Base-by-base conservation (phyloP, 2,888 invertebrate species). In the Liposcelis brunnea region DNA sequence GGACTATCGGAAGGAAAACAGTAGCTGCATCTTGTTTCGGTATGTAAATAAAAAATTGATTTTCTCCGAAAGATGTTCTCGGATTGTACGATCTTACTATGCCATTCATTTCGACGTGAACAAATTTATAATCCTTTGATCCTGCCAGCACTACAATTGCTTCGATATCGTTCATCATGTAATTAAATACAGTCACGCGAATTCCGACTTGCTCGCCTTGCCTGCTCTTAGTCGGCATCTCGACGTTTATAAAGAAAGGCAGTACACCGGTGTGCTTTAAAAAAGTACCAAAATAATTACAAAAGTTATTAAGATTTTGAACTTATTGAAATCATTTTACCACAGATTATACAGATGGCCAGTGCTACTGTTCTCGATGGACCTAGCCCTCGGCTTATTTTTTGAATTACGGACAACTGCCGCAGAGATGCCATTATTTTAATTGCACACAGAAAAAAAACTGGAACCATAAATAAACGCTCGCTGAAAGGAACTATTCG, bases 191-290 rank as follows among this genome's bases (percentile, higher is more conserved):
- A 0, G 85, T 82, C 0, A 93, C 86, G 21, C 94, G 72, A 26
- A 95, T 73, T 8, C 94, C 94, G 31, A 95, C 74, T 64, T 94
- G 93, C 65, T 95, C 94, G 3, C 94, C 94, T 60, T 89, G 84
- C 32, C 81, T 75, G 55, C 85, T 82, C 31, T 68, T 65, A 0
- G 70, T 72, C 0, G 94, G 93, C 68, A 91, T 89, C 61, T 95
- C 94, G 42, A 93, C 83, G 56, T 87, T 86, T 54, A 94, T 91
- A 66, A 84, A 94, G 74, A 95, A 91, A 12, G 93, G 91, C 33
- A 90, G 69, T 0, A 89, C 81, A 11, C 89, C 91, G 19, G 83
- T 77, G 61, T 91, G 91, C n/a, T n/a, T n/a, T n/a, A n/a, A n/a
- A n/a, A n/a, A n/a, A n/a, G n/a, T n/a, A n/a, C n/a, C n/a, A n/a